A percentile compares a stretch with the other conserved stretches of the same genome.
Conservation (phyloP, 1,140 invertebrate species). For the Brachionus paranguensis region DNA sequence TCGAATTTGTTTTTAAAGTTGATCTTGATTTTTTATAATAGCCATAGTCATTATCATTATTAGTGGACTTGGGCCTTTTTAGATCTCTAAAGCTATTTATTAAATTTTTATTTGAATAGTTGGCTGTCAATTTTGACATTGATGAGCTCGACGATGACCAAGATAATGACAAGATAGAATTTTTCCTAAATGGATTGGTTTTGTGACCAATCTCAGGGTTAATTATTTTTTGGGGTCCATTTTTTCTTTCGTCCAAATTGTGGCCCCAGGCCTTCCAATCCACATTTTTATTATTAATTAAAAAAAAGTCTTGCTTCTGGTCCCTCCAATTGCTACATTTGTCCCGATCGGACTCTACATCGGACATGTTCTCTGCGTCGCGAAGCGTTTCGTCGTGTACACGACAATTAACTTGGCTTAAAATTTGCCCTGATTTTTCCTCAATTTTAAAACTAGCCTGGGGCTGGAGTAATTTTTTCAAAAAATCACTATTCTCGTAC, state of each 20-base stretch:
- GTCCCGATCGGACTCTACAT: conserved; percentile 18
- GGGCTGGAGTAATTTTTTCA: background rate
- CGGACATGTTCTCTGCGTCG: conserved; percentile 29
- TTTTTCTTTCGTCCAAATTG: background rate
- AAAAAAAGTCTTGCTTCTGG: background rate
- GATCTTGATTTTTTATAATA: background rate
- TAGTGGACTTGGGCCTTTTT: background rate
- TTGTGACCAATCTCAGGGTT: background rate
- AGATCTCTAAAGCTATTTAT: conserved; percentile 1
- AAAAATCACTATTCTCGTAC: conserved; percentile 10
- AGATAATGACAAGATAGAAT: conserved; percentile 21
- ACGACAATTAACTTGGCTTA: background rate
- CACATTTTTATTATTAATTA: background rate
- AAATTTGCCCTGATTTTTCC: background rate
- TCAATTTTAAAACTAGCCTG: background rate
- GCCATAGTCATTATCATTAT: background rate
- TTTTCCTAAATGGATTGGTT: background rate
- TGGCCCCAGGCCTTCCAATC: background rate
- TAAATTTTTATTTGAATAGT: conserved; percentile 25
- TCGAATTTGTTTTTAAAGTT: background rate
- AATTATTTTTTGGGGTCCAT: conserved; percentile 10
- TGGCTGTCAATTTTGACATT: background rate
- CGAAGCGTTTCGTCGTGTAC: conserved; percentile 24
- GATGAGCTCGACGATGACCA: background rate
- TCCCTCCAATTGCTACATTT: background rate